Evolutionary conservation across 2,888 invertebrate species (phyloP).

Genomic region (Apotomis capreana): DNA sequence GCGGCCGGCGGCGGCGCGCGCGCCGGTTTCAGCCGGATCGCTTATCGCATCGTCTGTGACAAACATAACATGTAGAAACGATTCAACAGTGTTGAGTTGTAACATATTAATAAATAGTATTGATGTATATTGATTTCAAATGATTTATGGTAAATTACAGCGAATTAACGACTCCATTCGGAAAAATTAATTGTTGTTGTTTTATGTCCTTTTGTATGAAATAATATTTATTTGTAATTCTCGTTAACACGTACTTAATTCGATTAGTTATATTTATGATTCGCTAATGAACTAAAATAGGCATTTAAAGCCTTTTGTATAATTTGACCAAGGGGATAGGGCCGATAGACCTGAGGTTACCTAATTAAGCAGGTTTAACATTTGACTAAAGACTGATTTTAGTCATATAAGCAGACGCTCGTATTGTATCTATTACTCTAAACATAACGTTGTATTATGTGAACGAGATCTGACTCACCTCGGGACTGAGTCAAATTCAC

Average conservation of each 20-base stretch:
- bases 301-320: too few species aligned
- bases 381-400: too few species aligned
- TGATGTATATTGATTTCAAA: not conserved
- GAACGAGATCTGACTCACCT: too few species aligned
- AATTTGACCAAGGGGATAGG: too few species aligned
- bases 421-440: too few species aligned
- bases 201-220: not conserved
- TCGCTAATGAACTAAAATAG: too few species aligned
- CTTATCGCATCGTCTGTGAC: conserved; percentile 72
- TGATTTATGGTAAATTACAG: conserved; percentile 9
- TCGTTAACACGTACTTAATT: not conserved
- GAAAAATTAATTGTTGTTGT: not conserved
- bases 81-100: conserved; percentile 54
- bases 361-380: too few species aligned
- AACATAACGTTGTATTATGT: too few species aligned
- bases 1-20: conserved; percentile 65
- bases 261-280: too few species aligned
- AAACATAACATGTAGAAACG: conserved; percentile 56
- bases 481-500: too few species aligned
- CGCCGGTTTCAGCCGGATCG: conserved; percentile 70
- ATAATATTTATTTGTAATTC: not conserved
- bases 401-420: too few species aligned
- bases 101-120: conserved; percentile 44
- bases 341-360: too few species aligned
- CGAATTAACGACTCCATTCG: not conserved